These are phyloP conservation scores for Eretmochelys imbricata DNA, from an alignment of 2,113 vertebrate genomes.

Conservation along the genomic window DNA sequence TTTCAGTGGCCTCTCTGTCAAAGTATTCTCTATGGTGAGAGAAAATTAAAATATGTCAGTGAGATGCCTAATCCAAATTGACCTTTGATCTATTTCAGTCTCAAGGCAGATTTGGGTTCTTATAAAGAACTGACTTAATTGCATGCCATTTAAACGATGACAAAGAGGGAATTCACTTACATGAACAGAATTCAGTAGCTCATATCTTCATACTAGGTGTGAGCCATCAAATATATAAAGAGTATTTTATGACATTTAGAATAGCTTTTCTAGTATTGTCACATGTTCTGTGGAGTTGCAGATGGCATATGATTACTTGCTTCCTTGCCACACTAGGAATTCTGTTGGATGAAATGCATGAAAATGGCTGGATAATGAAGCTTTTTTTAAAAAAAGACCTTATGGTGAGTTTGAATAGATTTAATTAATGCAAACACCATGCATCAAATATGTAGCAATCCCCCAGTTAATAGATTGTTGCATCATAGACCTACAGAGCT, in stretches of 20 bases:
- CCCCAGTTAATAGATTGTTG: not conserved
- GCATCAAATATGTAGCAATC: not conserved
- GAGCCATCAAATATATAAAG: not conserved
- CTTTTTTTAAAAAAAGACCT: not conserved
- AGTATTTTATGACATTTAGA: not conserved
- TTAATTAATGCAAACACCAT: conserved; percentile 21
- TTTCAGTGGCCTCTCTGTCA: not conserved
- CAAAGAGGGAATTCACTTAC: not conserved
- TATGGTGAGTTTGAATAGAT: not conserved
- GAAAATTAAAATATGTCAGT: conserved; percentile 17
- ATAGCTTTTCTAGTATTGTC: not conserved
- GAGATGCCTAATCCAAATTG: not conserved
- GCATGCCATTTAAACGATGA: not conserved
- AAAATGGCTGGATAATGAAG: not conserved
- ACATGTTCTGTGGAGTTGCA: not conserved
- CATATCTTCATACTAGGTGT: not conserved
- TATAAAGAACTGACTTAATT: not conserved
- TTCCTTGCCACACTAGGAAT: not conserved
- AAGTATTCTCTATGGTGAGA: not conserved
- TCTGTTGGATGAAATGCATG: not conserved
- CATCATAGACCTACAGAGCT: not conserved
- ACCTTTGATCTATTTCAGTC: conserved; percentile 17
- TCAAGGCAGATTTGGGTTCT: conserved; percentile 35
- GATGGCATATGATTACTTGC: not conserved
- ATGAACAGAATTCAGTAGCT: not conserved